A percentile compares a stretch with the other conserved stretches of the same genome.
Conservation (phyloP, 2,888 invertebrate genomes). For the Tillus elongatus region DNA sequence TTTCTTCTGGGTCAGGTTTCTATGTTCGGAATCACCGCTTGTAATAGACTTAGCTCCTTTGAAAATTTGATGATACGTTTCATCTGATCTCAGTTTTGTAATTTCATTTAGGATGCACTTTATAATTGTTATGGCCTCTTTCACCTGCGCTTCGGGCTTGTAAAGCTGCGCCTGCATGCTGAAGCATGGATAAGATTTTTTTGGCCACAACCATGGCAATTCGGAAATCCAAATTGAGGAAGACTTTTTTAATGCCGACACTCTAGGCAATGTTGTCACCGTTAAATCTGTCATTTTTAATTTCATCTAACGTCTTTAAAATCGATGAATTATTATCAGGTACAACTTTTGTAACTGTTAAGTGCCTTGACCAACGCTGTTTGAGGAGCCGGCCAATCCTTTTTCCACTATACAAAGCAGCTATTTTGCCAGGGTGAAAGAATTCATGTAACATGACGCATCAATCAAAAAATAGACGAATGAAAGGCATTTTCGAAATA, state of each 20-base stretch:
- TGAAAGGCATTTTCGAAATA: slow-evolving; percentile 10
- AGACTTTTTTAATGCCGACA: slow-evolving; percentile 12
- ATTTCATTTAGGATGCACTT: slow-evolving; percentile 16
- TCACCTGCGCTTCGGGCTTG: slow-evolving; percentile 17
- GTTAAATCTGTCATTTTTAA: slow-evolving; percentile 15
- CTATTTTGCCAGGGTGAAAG: slow-evolving; percentile 10
- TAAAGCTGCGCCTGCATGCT: slow-evolving; percentile 16
- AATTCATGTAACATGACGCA: slow-evolving; percentile 12
- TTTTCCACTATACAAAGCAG: slow-evolving; percentile 13
- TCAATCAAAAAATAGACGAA: slow-evolving; percentile 14
- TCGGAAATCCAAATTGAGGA: slow-evolving; percentile 8
- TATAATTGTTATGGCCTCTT: slow-evolving; percentile 17
- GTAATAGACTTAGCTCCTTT: slow-evolving; percentile 14
- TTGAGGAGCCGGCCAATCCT: slow-evolving; percentile 12
- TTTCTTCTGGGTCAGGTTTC: slow-evolving; percentile 12
- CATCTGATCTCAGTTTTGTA: slow-evolving; percentile 12
- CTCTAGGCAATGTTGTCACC: slow-evolving; percentile 18
- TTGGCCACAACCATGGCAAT: slow-evolving; percentile 13
- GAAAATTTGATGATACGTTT: slow-evolving; percentile 16
- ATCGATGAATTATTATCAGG: slow-evolving; percentile 15
- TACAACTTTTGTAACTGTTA: slow-evolving; percentile 16
- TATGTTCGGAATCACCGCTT: slow-evolving; percentile 12
- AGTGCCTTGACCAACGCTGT: slow-evolving; percentile 14
- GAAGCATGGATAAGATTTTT: slow-evolving; percentile 14
- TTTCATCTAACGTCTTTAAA: slow-evolving; percentile 17